Percentiles rank a stretch among this genome's conserved stretches.
Conservation (phyloP, 2,113 vertebrate species). For the Fulica atra region DNA sequence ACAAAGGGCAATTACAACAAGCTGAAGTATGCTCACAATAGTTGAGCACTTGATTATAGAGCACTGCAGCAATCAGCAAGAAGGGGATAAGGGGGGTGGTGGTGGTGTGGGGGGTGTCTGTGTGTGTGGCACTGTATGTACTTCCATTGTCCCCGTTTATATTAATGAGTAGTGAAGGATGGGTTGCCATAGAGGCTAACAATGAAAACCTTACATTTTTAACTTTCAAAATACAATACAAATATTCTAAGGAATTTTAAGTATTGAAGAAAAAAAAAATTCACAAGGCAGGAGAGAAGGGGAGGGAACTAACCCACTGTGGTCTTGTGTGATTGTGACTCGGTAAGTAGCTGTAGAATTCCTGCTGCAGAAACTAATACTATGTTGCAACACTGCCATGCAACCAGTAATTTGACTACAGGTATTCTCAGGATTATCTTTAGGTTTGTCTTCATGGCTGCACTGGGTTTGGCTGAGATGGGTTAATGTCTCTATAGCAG, state of each 20-base stretch:
- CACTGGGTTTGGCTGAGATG: no score
- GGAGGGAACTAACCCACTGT: background rate
- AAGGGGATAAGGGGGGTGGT: background rate
- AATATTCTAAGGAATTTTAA: background rate
- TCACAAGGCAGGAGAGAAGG: background rate
- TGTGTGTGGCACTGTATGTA: background rate
- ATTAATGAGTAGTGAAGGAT: background rate
- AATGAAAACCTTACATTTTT: background rate
- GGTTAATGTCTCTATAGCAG: no score
- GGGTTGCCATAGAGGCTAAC: background rate
- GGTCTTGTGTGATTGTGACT: background rate
- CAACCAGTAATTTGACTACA: background rate
- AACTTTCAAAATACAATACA: background rate
- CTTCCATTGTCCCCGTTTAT: background rate
- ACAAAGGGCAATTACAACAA: slow-evolving; percentile 73
- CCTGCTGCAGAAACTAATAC: background rate
- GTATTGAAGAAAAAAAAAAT: background rate
- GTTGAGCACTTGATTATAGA: slow-evolving; percentile 56
- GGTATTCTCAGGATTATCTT: background rate
- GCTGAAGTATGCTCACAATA: slow-evolving; percentile 23
- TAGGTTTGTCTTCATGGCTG: background rate
- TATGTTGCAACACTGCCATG: background rate
- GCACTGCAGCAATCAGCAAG: slow-evolving; percentile 38
- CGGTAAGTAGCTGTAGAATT: background rate
- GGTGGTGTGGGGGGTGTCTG: no score